Conservation (phyloP, 2,888 invertebrate genomes). For the Heliconius ethilla region DNA sequence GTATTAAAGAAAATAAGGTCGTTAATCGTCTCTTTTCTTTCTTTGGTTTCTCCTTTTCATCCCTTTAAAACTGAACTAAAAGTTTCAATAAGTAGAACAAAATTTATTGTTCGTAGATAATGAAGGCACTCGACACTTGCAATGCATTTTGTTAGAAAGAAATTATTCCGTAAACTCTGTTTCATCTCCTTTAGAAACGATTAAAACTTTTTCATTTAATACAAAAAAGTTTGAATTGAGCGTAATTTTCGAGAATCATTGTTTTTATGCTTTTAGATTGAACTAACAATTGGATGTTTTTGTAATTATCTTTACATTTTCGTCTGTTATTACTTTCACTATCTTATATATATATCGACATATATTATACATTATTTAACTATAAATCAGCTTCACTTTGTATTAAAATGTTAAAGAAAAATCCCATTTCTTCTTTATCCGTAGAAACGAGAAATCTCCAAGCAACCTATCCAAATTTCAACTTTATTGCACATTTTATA, state of each 20-base stretch:
- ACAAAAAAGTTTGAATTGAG: neutral
- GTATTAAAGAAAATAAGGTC: neutral
- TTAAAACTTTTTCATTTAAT: conserved; percentile 29
- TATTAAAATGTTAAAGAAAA: no score
- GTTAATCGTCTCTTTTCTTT: neutral
- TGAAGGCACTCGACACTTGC: conserved; percentile 15
- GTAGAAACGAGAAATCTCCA: no score
- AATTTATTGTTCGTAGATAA: conserved; percentile 22
- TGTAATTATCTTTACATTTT: neutral
- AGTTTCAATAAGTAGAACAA: neutral
- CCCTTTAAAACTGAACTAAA: conserved; percentile 7
- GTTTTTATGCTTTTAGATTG: neutral
- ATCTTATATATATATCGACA: no score
- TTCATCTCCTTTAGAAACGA: conserved; percentile 24
- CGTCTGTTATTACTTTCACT: neutral
- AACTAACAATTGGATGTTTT: neutral
- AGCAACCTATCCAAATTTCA: no score
- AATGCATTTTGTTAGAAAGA: conserved; percentile 30
- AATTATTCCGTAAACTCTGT: conserved; percentile 27
- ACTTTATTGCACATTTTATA: no score
- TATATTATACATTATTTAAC: neutral
- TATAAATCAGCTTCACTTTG: neutral
- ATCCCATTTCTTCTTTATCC: no score
- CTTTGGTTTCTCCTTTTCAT: neutral
- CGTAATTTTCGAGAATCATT: neutral